phyloP scores from a whole-genome alignment of 2,113 vertebrate genomes.

The Tragulus kanchil region DNA sequence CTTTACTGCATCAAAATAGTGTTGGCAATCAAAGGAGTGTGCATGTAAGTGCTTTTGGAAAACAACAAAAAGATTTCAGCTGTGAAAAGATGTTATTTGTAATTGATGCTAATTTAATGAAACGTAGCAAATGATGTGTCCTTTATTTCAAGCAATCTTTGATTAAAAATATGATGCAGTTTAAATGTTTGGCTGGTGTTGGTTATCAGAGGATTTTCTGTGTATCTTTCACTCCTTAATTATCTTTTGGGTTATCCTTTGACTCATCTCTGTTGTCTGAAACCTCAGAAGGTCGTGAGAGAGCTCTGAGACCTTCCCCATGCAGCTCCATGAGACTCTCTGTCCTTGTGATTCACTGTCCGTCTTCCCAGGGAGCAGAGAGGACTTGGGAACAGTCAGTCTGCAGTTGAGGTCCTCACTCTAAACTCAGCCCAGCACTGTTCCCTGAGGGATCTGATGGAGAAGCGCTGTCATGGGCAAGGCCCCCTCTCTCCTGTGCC shows the following conservation, averaged over 20 bases:
- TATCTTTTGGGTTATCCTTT: background rate
- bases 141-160: slow-evolving; percentile 2
- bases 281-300: background rate
- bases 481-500: background rate
- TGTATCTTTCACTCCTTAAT: background rate
- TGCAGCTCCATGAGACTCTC: background rate
- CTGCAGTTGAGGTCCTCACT: background rate
- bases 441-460: background rate
- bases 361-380: background rate
- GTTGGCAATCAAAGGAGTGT: background rate
- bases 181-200: background rate
- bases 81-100: background rate
- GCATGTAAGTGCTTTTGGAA: background rate
- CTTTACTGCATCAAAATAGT: background rate
- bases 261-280: background rate
- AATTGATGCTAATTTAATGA: background rate
- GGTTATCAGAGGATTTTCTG: background rate
- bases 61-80: background rate
- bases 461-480: background rate
- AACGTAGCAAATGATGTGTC: background rate
- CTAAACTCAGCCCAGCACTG: background rate
- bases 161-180: background rate
- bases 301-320: background rate
- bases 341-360: background rate
- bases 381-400: background rate